Evolutionary conservation across 2,113 vertebrate genomes (phyloP).

Genomic region (Thomomys bottae): DNA sequence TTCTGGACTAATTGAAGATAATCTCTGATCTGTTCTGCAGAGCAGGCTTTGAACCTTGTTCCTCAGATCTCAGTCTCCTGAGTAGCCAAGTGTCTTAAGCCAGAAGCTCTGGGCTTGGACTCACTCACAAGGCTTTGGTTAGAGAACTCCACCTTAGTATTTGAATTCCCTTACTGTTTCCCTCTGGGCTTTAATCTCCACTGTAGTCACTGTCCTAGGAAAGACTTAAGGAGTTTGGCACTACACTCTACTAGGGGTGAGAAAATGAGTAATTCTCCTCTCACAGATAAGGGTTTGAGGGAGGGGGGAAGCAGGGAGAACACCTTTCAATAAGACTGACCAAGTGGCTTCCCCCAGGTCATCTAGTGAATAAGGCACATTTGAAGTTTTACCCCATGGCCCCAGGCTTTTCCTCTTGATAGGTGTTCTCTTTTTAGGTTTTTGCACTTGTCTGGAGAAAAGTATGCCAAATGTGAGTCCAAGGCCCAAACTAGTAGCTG

Average conservation of each 20-base stretch:
- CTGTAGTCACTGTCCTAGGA: not conserved
- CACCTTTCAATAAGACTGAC: no score
- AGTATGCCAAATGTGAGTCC: not conserved
- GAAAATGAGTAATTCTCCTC: not conserved
- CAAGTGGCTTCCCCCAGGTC: not conserved
- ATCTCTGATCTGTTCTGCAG: no score
- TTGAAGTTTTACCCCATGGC: not conserved
- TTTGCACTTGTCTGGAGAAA: not conserved
- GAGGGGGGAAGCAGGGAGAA: no score
- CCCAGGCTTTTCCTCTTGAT: not conserved
- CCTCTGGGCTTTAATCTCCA: not conserved
- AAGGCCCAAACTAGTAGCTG: not conserved
- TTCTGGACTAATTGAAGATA: no score
- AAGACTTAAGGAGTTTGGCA: not conserved
- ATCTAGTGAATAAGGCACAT: fast-evolving
- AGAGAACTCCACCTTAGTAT: not conserved
- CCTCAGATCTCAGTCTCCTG: no score
- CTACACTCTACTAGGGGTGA: not conserved
- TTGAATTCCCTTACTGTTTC: not conserved
- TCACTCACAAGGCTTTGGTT: not conserved
- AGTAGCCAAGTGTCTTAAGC: no score
- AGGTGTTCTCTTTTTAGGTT: not conserved
- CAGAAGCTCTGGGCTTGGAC: not conserved
- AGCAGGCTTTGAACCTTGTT: no score
- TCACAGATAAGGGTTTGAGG: no score